These are phyloP conservation scores for Acestrorhynchus altus DNA, from an alignment of 2,797 vertebrate species.

Conservation along the genomic window DNA sequence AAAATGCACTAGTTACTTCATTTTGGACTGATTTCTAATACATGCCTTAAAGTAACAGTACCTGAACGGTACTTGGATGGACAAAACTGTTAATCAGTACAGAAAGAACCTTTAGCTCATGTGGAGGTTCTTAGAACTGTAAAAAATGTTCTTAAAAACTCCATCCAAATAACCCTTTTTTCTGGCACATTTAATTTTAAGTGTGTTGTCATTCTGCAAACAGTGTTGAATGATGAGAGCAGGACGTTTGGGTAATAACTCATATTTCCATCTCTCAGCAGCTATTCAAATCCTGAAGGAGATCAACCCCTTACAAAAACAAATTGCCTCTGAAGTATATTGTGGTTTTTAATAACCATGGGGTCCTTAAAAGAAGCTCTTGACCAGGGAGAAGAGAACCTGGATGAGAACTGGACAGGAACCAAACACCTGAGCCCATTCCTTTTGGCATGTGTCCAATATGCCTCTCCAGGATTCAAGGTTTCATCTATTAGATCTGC, in stretches of 20 bases:
- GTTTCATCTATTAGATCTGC: constrained; percentile 3
- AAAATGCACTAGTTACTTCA: constrained; percentile 10
- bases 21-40: neutral
- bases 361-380: constrained; percentile 50
- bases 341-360: constrained; percentile 55
- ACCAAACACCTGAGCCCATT: constrained; percentile 71
- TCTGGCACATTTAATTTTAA: neutral
- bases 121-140: neutral
- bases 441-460: constrained; percentile 26
- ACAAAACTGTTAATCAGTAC: neutral
- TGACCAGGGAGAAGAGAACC: constrained; percentile 38
- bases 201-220: constrained; percentile 14
- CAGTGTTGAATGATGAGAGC: constrained; percentile 23
- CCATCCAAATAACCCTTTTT: neutral
- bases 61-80: neutral
- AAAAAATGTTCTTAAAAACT: neutral
- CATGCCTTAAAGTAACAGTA: neutral
- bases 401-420: constrained; percentile 61
- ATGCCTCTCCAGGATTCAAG: neutral
- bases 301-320: constrained; percentile 43
- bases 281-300: constrained; percentile 43
- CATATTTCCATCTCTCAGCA: constrained; percentile 45
- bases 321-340: constrained; percentile 41
- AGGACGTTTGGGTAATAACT: constrained; percentile 35
- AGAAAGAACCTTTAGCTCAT: neutral